These are phyloP conservation scores for Steromphala cineraria DNA, from an alignment of 2,888 invertebrate genomes.

Conservation along the genomic window DNA sequence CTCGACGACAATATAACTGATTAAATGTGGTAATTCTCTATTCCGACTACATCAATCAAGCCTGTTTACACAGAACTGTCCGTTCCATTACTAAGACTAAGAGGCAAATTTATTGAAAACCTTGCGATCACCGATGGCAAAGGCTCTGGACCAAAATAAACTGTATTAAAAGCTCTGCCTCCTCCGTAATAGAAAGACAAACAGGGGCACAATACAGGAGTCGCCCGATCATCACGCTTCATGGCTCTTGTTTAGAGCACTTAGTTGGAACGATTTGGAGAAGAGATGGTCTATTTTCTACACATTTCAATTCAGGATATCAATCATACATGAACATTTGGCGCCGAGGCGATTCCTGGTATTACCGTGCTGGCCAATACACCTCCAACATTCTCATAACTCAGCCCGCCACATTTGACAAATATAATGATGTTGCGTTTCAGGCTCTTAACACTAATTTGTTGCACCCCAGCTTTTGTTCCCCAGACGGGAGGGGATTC, in stretches of 20 bases:
- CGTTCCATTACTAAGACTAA: slow-evolving; percentile 10
- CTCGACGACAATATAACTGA: slow-evolving; percentile 6
- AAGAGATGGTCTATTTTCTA: slow-evolving; percentile 17
- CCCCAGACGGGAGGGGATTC: background rate
- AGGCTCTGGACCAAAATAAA: slow-evolving; percentile 14
- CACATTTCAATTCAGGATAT: slow-evolving; percentile 19
- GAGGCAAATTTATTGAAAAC: background rate
- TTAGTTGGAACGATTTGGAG: slow-evolving; percentile 8
- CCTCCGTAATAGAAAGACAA: slow-evolving; percentile 19
- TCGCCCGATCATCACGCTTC: slow-evolving; percentile 5
- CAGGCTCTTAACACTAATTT: slow-evolving; percentile 16
- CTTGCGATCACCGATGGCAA: slow-evolving; percentile 3
- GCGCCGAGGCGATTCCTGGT: background rate
- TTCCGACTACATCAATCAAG: slow-evolving; percentile 23
- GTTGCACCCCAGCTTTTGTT: slow-evolving; percentile 14
- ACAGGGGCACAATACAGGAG: slow-evolving; percentile 15
- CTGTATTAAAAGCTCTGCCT: slow-evolving; percentile 21
- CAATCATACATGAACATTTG: slow-evolving; percentile 19
- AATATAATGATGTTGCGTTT: slow-evolving; percentile 17
- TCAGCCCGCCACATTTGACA: slow-evolving; percentile 4
- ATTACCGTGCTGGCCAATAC: background rate
- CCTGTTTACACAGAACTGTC: slow-evolving; percentile 18
- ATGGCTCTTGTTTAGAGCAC: background rate
- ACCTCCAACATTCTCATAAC: slow-evolving; percentile 15
- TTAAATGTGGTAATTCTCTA: slow-evolving; percentile 12